Conservation (phyloP, 2,797 vertebrate genomes). For the Glossophaga mutica region DNA sequence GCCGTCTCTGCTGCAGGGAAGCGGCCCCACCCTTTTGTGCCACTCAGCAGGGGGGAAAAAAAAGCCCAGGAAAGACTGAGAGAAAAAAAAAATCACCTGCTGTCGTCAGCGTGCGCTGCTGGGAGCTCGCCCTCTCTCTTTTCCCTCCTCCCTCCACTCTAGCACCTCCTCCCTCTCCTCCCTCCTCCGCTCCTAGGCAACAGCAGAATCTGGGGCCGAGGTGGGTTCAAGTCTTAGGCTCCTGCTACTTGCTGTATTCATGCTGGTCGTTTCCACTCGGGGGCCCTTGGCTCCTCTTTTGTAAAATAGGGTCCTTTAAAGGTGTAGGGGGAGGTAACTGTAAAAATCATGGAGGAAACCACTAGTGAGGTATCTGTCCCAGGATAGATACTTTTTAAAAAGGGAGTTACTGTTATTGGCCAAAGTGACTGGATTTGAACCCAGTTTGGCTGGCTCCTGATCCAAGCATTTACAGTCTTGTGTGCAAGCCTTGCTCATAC, state of each 20-base stretch:
- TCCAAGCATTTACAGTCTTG: not conserved
- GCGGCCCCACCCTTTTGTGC: conserved; percentile 71
- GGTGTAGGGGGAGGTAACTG: not conserved
- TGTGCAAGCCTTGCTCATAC: not conserved
- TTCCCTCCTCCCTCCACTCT: not conserved
- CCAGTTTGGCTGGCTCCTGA: not conserved
- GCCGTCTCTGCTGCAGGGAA: conserved; percentile 60
- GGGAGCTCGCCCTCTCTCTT: conserved; percentile 26
- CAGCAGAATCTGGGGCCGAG: conserved; percentile 24
- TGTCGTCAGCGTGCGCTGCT: conserved; percentile 79
- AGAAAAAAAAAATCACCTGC: conserved; percentile 83
- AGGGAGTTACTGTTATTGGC: not conserved
- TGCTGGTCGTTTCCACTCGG: not conserved
- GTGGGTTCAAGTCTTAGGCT: conserved; percentile 36
- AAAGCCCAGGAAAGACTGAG: conserved; percentile 65
- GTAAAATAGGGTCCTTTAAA: not conserved
- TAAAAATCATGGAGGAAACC: not conserved
- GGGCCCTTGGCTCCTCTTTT: not conserved
- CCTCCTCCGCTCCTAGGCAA: conserved; percentile 50
- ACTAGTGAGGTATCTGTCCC: conserved; percentile 8
- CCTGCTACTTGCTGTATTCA: not conserved
- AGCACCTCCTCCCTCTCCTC: conserved; percentile 69
- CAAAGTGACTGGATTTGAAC: not conserved
- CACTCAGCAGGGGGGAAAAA: not conserved
- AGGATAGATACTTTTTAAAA: conserved; percentile 7